A percentile compares a stretch with the other conserved stretches of the same genome.
These are phyloP conservation scores for Acrobasis suavella DNA, from an alignment of 2,888 invertebrate genomes.

Conservation along the genomic window DNA sequence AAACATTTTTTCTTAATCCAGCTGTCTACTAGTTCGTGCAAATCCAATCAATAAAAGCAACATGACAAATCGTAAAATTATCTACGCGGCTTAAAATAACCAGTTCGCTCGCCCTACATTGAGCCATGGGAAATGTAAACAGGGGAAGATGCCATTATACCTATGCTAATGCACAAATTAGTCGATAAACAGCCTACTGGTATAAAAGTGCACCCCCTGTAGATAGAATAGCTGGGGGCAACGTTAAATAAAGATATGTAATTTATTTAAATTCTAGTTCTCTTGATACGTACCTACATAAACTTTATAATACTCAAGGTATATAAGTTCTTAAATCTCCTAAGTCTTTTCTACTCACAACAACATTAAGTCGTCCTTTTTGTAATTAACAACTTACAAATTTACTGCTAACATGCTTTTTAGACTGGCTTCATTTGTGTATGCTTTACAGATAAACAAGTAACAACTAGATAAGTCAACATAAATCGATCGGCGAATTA, in stretches of 20 bases:
- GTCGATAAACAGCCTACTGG: slow-evolving; percentile 55
- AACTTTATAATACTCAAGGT: too few species aligned
- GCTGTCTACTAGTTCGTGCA: slow-evolving; percentile 46
- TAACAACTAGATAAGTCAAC: background rate
- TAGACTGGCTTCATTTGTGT: too few species aligned
- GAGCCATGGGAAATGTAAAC: slow-evolving; percentile 78
- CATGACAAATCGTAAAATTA: slow-evolving; percentile 70
- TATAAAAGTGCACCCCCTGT: slow-evolving; percentile 32
- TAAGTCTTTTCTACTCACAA: too few species aligned
- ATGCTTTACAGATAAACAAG: too few species aligned
- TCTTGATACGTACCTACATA: too few species aligned
- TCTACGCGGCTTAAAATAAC: slow-evolving; percentile 72
- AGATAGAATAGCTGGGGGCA: background rate
- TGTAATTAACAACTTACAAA: too few species aligned
- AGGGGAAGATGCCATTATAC: slow-evolving; percentile 56
- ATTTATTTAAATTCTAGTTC: background rate
- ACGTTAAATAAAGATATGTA: background rate
- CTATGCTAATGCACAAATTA: slow-evolving; percentile 68
- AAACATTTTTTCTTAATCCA: background rate
- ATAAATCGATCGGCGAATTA: background rate
- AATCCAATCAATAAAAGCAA: slow-evolving; percentile 52
- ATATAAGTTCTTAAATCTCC: too few species aligned
- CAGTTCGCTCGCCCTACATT: slow-evolving; percentile 62
- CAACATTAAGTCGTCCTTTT: too few species aligned
- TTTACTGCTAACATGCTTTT: too few species aligned